These are phyloP conservation scores for Panulirus ornatus DNA, from an alignment of 1,140 invertebrate genomes.

Conservation along the genomic window DNA sequence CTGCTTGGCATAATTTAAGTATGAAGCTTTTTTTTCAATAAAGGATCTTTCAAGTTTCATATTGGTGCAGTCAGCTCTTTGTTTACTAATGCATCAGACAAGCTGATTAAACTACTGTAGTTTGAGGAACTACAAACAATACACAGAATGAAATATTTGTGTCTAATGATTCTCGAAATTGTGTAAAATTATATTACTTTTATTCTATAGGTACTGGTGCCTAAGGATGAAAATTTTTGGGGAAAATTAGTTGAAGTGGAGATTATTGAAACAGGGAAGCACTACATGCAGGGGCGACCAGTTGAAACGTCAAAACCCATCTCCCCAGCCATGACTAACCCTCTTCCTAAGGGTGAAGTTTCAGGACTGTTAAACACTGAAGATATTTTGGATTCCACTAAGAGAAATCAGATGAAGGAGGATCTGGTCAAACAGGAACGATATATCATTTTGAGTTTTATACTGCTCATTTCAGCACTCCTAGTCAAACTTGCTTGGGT, in stretches of 20 bases:
- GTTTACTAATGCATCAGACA: no score
- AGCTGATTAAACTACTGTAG: no score
- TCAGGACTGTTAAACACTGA: conserved; percentile 18
- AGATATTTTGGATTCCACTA: background rate
- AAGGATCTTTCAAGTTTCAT: no score
- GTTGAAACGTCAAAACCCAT: conserved; percentile 75
- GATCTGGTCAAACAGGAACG: conserved; percentile 67
- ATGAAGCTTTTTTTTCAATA: no score
- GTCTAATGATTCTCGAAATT: no score
- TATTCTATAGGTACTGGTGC: conserved; percentile 84
- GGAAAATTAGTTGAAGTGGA: conserved; percentile 90
- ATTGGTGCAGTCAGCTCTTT: no score
- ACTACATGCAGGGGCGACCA: conserved; percentile 89
- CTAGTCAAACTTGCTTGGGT: conserved; percentile 71
- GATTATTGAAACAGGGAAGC: conserved; percentile 88
- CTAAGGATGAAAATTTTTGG: conserved; percentile 87
- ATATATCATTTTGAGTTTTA: conserved; percentile 71
- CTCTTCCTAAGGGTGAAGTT: conserved; percentile 61
- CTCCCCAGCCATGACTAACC: conserved; percentile 49
- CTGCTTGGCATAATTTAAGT: no score
- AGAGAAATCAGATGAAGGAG: conserved; percentile 29
- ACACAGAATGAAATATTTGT: no score
- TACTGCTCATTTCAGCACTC: conserved; percentile 67
- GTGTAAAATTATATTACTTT: no score
- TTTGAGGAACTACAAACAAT: no score